A percentile compares a stretch with the other conserved stretches of the same genome.
Evolutionary conservation across 1,140 invertebrate genomes (phyloP).

Genomic region (Globodera ellingtonae): DNA sequence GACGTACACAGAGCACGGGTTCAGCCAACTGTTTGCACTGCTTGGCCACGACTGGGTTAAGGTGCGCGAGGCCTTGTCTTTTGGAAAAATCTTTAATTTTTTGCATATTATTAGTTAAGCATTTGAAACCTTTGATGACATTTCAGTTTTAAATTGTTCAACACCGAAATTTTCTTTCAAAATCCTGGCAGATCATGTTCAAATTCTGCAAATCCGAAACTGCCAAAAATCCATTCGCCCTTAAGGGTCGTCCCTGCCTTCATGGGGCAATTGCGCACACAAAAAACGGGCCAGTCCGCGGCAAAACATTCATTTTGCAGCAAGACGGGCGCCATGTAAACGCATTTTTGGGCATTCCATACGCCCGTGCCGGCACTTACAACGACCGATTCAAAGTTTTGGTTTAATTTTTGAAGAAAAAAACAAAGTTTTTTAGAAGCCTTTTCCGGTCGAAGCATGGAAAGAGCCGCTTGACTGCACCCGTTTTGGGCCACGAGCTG

Average conservation of each 20-base stretch:
- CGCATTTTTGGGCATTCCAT: slow-evolving; percentile 59
- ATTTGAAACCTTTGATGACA: neutral
- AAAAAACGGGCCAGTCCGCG: slow-evolving; percentile 39
- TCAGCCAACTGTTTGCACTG: neutral
- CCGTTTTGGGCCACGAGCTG: slow-evolving; percentile 38
- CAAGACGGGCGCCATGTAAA: slow-evolving; percentile 40
- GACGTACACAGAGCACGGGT: neutral
- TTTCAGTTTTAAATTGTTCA: neutral
- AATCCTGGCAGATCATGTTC: no score
- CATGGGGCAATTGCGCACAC: slow-evolving; percentile 30
- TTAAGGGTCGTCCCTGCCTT: slow-evolving; percentile 18
- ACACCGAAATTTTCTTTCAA: no score
- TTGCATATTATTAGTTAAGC: neutral
- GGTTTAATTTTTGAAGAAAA: neutral
- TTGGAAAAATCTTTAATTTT: no score
- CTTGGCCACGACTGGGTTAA: slow-evolving; percentile 9
- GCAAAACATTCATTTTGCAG: slow-evolving; percentile 45
- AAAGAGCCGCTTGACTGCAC: slow-evolving; percentile 39
- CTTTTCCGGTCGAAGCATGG: slow-evolving; percentile 42
- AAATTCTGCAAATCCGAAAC: no score
- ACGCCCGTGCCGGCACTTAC: slow-evolving; percentile 47
- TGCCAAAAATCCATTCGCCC: neutral
- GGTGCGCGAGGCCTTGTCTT: neutral
- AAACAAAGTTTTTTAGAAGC: slow-evolving; percentile 42
- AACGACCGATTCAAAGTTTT: slow-evolving; percentile 53